Evolutionary conservation across 2,888 invertebrate genomes (phyloP).

Genomic region (Archips xylosteana): DNA sequence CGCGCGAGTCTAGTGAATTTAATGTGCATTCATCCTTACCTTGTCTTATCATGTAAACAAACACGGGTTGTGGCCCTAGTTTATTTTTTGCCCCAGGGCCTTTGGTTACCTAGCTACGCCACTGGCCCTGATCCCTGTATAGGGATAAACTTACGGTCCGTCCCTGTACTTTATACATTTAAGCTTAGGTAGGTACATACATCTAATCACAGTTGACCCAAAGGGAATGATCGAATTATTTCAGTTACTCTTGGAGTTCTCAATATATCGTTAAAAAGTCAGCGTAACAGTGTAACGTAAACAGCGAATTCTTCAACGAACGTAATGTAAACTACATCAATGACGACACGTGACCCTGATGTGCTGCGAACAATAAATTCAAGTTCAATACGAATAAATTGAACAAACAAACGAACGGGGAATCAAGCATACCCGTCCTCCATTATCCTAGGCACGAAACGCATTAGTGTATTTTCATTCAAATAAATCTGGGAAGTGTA

Average conservation of each 20-base stretch:
- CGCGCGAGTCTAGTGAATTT: too few species aligned
- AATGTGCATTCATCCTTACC: too few species aligned
- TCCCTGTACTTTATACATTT: too few species aligned
- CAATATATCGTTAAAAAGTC: not conserved
- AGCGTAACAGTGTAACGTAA: constrained; percentile 6
- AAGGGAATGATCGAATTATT: not conserved
- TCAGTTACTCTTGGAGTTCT: not conserved
- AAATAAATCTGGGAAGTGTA: constrained; percentile 10
- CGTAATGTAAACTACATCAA: constrained; percentile 28
- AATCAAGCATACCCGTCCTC: constrained; percentile 2
- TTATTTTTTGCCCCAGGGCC: too few species aligned
- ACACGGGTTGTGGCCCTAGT: too few species aligned
- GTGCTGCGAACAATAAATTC: constrained; percentile 26
- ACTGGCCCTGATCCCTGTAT: too few species aligned
- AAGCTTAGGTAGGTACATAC: too few species aligned
- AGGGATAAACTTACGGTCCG: too few species aligned
- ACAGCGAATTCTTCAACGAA: constrained; percentile 23
- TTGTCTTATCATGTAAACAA: too few species aligned
- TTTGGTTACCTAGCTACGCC: too few species aligned
- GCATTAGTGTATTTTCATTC: constrained; percentile 18
- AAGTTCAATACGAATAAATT: constrained; percentile 33
- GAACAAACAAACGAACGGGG: constrained; percentile 16
- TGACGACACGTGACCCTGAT: constrained; percentile 16
- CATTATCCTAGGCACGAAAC: constrained; percentile 22
- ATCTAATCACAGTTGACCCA: too few species aligned